phyloP scores from a whole-genome alignment of 2,888 invertebrate genomes.

The Zeuzera pyrina region DNA sequence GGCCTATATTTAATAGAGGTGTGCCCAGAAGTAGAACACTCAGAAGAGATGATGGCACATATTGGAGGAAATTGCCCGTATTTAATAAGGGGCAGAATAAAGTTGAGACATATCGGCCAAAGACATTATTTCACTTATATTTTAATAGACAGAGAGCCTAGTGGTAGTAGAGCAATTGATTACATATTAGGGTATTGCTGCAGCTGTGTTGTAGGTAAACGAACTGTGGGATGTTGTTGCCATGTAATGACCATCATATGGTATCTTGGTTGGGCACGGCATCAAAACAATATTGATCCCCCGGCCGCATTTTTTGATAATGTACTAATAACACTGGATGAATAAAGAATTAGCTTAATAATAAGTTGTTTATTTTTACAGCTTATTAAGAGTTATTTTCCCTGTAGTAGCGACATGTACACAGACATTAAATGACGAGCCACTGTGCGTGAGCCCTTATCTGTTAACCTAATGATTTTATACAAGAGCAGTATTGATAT shows the following conservation, averaged over 20 bases:
- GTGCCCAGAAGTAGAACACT: not conserved
- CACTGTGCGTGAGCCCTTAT: no score
- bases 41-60: not conserved
- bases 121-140: slow-evolving; percentile 2
- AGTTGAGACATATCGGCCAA: slow-evolving; percentile 2
- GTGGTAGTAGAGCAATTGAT: no score
- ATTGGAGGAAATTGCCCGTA: not conserved
- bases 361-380: no score
- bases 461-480: no score
- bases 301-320: no score
- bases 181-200: slow-evolving; percentile 1
- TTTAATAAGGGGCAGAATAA: slow-evolving; percentile 1
- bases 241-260: slow-evolving; percentile 4
- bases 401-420: no score
- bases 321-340: no score
- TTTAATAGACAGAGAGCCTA: slow-evolving; percentile 1
- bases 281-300: no score
- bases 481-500: no score
- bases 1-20: slow-evolving; percentile 1
- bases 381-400: no score
- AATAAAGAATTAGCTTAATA: no score
- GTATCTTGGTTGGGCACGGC: slow-evolving; percentile 2
- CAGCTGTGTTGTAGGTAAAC: slow-evolving; percentile 2
- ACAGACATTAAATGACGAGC: no score
- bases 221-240: slow-evolving; percentile 3